A percentile compares a stretch with the other conserved stretches of the same genome.
phyloP scores from a whole-genome alignment of 2,888 invertebrate genomes.

The Conomelus anceps region DNA sequence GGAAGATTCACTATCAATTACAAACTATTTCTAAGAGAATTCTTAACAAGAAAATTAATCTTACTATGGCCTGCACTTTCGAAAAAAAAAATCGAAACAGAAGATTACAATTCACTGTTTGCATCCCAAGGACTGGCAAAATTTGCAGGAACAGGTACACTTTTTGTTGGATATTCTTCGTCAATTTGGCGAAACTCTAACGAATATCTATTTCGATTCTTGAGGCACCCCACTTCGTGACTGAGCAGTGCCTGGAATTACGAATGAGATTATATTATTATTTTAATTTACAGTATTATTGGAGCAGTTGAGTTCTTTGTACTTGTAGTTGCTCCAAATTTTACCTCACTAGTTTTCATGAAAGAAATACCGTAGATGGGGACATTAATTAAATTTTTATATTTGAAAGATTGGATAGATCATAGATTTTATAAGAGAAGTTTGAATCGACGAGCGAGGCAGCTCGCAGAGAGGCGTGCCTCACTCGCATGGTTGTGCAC shows the following conservation, averaged over 20 bases:
- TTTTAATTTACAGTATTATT: neutral
- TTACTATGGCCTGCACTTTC: neutral
- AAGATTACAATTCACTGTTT: neutral
- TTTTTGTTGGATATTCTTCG: constrained; percentile 59
- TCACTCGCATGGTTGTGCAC: too few species aligned
- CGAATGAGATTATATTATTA: constrained; percentile 18
- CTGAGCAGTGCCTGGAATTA: constrained; percentile 61
- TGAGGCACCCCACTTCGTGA: constrained; percentile 61
- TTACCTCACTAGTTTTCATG: too few species aligned
- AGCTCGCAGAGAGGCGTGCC: too few species aligned
- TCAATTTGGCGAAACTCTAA: constrained; percentile 72
- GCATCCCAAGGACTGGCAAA: constrained; percentile 31
- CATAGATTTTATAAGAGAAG: too few species aligned
- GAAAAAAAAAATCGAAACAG: neutral
- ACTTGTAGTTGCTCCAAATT: too few species aligned
- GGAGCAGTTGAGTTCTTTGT: neutral
- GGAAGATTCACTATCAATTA: neutral
- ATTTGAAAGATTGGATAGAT: too few species aligned
- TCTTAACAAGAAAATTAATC: neutral
- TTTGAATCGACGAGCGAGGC: too few species aligned
- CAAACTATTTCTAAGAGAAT: neutral
- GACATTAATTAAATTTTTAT: too few species aligned
- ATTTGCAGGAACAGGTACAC: constrained; percentile 43
- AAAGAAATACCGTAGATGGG: too few species aligned
- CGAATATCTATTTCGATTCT: constrained; percentile 73